Base-by-base conservation (phyloP, 1,140 invertebrate genomes). In the Hyles euphorbiae region DNA sequence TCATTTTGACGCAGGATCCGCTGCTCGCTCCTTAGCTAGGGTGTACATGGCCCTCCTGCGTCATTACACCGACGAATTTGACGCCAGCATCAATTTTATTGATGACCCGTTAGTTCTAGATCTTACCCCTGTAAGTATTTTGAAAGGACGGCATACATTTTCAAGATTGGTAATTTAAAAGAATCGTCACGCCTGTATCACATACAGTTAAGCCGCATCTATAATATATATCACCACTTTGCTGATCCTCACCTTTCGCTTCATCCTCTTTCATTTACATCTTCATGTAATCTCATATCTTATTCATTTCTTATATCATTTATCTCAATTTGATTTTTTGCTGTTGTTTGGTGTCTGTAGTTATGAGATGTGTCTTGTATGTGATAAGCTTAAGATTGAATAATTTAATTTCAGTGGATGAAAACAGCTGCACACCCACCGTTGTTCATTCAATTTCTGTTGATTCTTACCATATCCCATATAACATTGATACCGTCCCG, bases 401-500 rank as follows among this genome's bases (percentile, higher is more conserved):
- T 22, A 49, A 34, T 53, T 22, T 46, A 44, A 44, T 70, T 73
- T 46, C 74, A 83, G 79, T 83, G 74, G 72, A 54, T 74, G 58
- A 72, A 65, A 53, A 57, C 67, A 1, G 70, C 72, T 3, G 61
- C 60, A 0, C 34, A 43, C 7, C 76, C 78, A 2, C 74, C 78
- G 0, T 60, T 87, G 3, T 60, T 82, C 0, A 74, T 82, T 22
- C 77, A 83, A 33, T 78, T 83, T 44, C 56, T 87, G 5, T 63
- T 87, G 5, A 77, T 79, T 33, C 49, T 87, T 6, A 75, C 81
- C 2, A 81, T 82, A 53, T 72, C 79, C 4, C 80, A 87, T 58
- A 74, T 84, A 12, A 81, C 78, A 11, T 46, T 79, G 3, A 55
- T 87, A 44, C 83, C 83, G 2, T 83, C 83, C 2, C 72, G 64